Percentiles rank a stretch among this genome's conserved stretches.
Evolutionary conservation across 2,888 invertebrate species (phyloP).

Genomic region (Tortrix viridana): DNA sequence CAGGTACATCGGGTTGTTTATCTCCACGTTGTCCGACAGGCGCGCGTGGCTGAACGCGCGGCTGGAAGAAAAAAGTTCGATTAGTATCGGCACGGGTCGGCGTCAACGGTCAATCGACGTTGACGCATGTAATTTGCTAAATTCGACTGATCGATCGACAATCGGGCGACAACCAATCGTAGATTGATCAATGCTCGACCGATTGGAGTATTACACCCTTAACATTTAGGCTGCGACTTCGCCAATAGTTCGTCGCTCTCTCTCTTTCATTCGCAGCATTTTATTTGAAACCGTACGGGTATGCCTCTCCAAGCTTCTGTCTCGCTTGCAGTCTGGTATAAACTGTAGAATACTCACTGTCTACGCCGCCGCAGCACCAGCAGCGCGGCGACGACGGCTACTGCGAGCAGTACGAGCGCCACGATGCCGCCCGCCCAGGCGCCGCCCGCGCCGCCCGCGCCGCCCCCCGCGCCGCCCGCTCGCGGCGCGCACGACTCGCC

Average conservation of each 20-base stretch:
- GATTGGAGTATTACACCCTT: too few species aligned
- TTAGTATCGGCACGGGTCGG: too few species aligned
- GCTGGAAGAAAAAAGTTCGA: slow-evolving; percentile 56
- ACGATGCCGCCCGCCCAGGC: slow-evolving; percentile 58
- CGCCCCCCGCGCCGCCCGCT: slow-evolving; percentile 41
- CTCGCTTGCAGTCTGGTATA: not conserved
- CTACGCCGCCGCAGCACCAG: slow-evolving; percentile 59
- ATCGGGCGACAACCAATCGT: too few species aligned
- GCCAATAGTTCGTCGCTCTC: too few species aligned
- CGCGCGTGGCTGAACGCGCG: slow-evolving; percentile 91
- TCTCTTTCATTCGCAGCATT: too few species aligned
- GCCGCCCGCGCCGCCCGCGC: slow-evolving; percentile 48
- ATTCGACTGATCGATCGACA: too few species aligned
- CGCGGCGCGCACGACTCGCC: slow-evolving; percentile 58
- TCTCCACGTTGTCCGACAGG: slow-evolving; percentile 93
- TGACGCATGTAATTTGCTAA: too few species aligned
- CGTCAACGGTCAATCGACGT: too few species aligned
- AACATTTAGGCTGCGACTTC: too few species aligned
- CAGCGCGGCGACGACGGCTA: slow-evolving; percentile 57
- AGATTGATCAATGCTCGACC: too few species aligned
- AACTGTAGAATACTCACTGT: slow-evolving; percentile 61
- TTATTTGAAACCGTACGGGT: too few species aligned
- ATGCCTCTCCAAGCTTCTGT: not conserved
- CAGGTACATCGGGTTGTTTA: slow-evolving; percentile 94
- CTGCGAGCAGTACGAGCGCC: slow-evolving; percentile 57